Conservation (phyloP, 1,140 invertebrate species). For the Littorina saxatilis region DNA sequence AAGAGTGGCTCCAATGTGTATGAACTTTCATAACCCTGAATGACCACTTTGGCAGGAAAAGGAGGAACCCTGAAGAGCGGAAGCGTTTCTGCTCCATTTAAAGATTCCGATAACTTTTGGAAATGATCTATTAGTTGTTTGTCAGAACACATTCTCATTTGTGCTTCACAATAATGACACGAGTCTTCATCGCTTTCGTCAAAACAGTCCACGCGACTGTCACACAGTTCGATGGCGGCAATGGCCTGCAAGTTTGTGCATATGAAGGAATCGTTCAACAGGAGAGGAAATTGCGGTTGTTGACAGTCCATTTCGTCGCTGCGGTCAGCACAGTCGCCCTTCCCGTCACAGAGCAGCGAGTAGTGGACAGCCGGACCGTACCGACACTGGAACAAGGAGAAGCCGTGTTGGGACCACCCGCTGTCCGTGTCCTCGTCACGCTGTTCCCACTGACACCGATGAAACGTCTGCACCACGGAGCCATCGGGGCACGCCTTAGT, state of each 20-base stretch:
- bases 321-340: constrained; percentile 18
- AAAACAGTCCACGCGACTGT: constrained; percentile 35
- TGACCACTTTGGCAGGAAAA: constrained; percentile 2
- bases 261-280: background rate
- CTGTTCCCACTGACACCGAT: background rate
- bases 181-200: constrained; percentile 43
- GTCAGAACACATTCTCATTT: constrained; percentile 14
- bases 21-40: constrained; percentile 39
- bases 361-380: constrained; percentile 9
- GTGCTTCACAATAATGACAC: constrained; percentile 35
- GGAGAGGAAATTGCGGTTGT: background rate
- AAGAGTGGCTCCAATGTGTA: background rate
- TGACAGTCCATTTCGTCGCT: constrained; percentile 35
- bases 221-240: background rate
- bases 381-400: background rate
- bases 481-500: constrained; percentile 1
- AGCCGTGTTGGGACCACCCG: background rate
- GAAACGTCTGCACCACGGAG: constrained; percentile 18
- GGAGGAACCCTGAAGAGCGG: background rate
- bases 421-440: background rate
- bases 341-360: constrained; percentile 38
- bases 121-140: background rate
- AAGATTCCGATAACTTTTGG: background rate
- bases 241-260: constrained; percentile 32
- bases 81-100: background rate